Conservation (phyloP, 2,797 vertebrate species). For the Parambassis ranga region DNA sequence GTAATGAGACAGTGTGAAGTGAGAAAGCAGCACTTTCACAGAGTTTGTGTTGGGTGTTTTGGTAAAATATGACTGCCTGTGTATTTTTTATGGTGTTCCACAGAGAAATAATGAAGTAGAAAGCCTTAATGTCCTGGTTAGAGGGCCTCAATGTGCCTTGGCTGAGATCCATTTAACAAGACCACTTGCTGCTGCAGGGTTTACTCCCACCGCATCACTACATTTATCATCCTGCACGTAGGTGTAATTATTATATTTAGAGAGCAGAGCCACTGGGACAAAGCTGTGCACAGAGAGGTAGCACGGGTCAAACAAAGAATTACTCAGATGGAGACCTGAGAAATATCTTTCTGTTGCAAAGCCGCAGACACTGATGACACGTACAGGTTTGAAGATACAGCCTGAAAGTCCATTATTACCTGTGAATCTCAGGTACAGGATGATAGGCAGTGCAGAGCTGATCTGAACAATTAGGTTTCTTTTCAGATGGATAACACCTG, state of each 20-base stretch:
- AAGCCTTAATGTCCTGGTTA: conserved; percentile 37
- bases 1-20: not conserved
- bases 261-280: conserved; percentile 48
- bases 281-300: conserved; percentile 23
- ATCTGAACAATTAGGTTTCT: not conserved
- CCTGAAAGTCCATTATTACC: not conserved
- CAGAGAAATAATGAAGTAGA: conserved; percentile 53
- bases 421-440: not conserved
- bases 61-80: conserved; percentile 1
- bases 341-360: conserved; percentile 14
- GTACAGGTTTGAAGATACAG: not conserved
- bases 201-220: conserved; percentile 36
- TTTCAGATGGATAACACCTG: not conserved
- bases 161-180: conserved; percentile 53
- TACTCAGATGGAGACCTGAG: conserved; percentile 26
- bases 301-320: conserved; percentile 36
- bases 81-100: conserved; percentile 44
- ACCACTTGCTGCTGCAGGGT: conserved; percentile 30
- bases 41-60: not conserved
- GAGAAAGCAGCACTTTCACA: not conserved
- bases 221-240: conserved; percentile 51
- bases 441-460: not conserved
- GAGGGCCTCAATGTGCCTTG: conserved; percentile 32
- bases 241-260: conserved; percentile 64
- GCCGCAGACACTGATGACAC: not conserved